Evolutionary conservation across 2,113 vertebrate genomes (phyloP), one percentile per base, ranked within the genome.

Genomic region (Poecilia latipinna): DNA sequence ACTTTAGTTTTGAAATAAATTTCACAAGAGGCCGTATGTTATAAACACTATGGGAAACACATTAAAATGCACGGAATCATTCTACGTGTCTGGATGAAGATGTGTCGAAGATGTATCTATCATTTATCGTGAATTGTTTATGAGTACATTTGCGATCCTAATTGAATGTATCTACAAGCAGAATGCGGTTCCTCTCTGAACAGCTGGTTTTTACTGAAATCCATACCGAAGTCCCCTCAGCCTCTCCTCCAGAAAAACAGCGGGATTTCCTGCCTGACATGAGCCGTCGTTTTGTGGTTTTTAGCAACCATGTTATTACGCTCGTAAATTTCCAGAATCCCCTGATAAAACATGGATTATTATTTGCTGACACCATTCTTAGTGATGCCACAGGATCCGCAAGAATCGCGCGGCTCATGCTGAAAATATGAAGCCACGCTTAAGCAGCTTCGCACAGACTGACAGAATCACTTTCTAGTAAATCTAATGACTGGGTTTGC

Each of bases 311-410:
- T 94, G 87, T 89, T 89, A 93, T 91, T 93, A 87, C 77, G 79
- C 48, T 32, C 88, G 73, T 90, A 85, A 78, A 89, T 91, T 86
- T 87, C 90, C 88, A 88, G 70, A 90, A 87, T 90, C 79, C 78
- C 82, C 60, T 72, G 75, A 68, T 90, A 80, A 84, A 92, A 93
- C 81, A 84, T 75, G 85, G 76, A 78, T 86, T 86, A 90, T 87
- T 90, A 94, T 88, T 82, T 91, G 91, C 90, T 91, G 90, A 91
- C 92, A 82, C 61, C 17, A 73, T 90, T 85, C 75, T 89, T 88
- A 66, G 76, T 77, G 15, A 80, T 84, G 83, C 91, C 89, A 12
- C 90, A 76, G 68, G 80, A 75, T 78, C 76, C 67, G 65, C 70
- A 63, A 86, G 54, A 86, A 82, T 80, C 44, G 8, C 48, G 28